Evolutionary conservation across 2,888 invertebrate genomes (phyloP).

Genomic region (Drosophila histrio): DNA sequence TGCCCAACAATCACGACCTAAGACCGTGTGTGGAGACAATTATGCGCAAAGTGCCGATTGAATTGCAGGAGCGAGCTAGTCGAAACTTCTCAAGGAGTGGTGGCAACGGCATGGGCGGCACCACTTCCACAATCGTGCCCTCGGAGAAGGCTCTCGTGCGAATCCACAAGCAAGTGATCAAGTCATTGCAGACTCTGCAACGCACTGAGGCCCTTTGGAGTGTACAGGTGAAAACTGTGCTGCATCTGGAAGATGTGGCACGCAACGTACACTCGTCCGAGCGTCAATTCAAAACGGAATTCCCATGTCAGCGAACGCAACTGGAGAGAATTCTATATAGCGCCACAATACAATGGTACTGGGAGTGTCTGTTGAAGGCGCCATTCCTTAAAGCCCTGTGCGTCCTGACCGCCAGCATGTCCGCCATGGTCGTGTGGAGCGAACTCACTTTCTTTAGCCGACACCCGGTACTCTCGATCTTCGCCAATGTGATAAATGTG

Average conservation of each 20-base stretch:
- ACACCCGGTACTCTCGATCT: constrained; percentile 95
- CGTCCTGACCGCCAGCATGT: constrained; percentile 90
- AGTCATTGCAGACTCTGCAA: constrained; percentile 95
- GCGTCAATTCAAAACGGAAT: constrained; percentile 88
- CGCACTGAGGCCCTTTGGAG: constrained; percentile 98
- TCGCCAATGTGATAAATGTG: constrained; percentile 95
- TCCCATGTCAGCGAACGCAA: constrained; percentile 87
- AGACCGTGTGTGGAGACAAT: constrained; percentile 94
- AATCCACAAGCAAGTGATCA: constrained; percentile 96
- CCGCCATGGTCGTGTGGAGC: constrained; percentile 98
- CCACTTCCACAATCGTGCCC: constrained; percentile 88
- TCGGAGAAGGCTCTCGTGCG: constrained; percentile 94
- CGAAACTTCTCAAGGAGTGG: constrained; percentile 85
- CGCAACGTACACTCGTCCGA: constrained; percentile 88
- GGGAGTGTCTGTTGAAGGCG: constrained; percentile 93
- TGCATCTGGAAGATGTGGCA: constrained; percentile 94
- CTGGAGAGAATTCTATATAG: constrained; percentile 87
- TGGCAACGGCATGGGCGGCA: constrained; percentile 82
- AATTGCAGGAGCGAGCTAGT: constrained; percentile 90
- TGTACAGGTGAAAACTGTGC: constrained; percentile 91
- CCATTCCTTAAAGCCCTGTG: constrained; percentile 91
- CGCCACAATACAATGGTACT: constrained; percentile 95
- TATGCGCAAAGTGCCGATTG: constrained; percentile 92
- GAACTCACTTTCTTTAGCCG: constrained; percentile 99
- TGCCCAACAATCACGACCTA: constrained; percentile 90